phyloP scores from a whole-genome alignment of 2,113 vertebrate species.

The Prunella himalayana region DNA sequence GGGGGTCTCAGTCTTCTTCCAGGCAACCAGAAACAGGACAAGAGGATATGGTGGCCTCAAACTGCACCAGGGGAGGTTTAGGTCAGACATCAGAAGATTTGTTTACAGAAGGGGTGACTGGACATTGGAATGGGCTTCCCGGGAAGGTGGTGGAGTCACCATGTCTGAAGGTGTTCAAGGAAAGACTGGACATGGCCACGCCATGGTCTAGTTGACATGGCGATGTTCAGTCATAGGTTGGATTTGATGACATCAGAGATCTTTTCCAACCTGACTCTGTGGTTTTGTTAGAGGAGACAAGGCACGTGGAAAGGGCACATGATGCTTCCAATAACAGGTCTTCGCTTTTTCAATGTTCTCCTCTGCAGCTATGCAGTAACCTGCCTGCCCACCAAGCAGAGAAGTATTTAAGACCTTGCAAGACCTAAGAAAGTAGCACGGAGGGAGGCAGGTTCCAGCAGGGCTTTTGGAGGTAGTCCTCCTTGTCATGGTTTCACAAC shows the following conservation, averaged over 20 bases:
- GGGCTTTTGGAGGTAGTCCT: background rate
- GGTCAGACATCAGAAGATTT: background rate
- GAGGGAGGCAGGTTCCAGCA: background rate
- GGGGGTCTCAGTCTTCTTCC: background rate
- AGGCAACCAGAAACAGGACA: background rate
- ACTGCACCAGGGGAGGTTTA: background rate
- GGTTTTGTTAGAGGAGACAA: background rate
- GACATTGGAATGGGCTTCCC: background rate
- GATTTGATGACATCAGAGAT: background rate
- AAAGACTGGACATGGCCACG: fast-evolving
- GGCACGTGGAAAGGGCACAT: too few species aligned
- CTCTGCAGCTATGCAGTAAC: fast-evolving
- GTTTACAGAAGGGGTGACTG: background rate
- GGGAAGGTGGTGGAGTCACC: background rate
- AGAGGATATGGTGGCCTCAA: background rate
- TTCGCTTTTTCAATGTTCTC: background rate
- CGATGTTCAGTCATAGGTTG: background rate
- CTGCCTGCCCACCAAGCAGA: background rate
- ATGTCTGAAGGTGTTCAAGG: background rate
- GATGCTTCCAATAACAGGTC: fast-evolving
- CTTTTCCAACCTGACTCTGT: background rate
- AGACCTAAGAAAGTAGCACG: fast-evolving
- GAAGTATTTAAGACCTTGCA: too few species aligned
- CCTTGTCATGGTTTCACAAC: fast-evolving
- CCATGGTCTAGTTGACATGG: background rate